A percentile compares a stretch with the other conserved stretches of the same genome.
phyloP scores from a whole-genome alignment of 1,140 invertebrate species.

The Drosophila auraria region DNA sequence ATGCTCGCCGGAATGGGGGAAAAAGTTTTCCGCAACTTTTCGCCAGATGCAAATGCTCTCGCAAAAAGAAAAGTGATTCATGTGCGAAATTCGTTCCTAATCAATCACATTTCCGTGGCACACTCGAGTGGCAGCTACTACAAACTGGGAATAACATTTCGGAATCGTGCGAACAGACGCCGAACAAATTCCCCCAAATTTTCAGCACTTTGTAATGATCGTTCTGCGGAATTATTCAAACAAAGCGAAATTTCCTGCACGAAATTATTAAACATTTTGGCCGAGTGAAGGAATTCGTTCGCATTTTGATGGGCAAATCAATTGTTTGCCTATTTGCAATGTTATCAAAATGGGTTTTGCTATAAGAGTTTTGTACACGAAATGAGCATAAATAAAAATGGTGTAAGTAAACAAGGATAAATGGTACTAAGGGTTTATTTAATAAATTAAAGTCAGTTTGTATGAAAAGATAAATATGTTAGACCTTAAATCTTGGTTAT shows the following conservation, averaged over 20 bases:
- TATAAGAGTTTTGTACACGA: background rate
- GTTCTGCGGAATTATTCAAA: constrained; percentile 22
- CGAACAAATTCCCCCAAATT: constrained; percentile 34
- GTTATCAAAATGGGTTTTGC: background rate
- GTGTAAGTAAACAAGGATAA: background rate
- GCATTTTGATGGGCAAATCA: constrained; percentile 6
- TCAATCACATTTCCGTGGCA: constrained; percentile 61
- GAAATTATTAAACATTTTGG: constrained; percentile 18
- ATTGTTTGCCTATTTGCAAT: background rate
- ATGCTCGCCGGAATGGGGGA: constrained; percentile 29
- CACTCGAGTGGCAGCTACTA: constrained; percentile 34
- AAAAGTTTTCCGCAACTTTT: constrained; percentile 61
- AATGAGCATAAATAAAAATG: background rate
- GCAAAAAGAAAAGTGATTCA: constrained; percentile 29
- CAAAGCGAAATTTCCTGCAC: background rate
- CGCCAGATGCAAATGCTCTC: constrained; percentile 53
- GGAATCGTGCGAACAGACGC: constrained; percentile 17
- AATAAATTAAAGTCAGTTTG: too few species aligned
- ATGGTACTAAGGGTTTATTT: background rate
- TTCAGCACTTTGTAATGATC: constrained; percentile 24
- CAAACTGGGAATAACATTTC: constrained; percentile 16
- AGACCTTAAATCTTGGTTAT: too few species aligned
- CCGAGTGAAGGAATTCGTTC: background rate
- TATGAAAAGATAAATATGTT: too few species aligned
- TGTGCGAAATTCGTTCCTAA: constrained; percentile 38